A percentile compares a stretch with the other conserved stretches of the same genome.
Conservation (phyloP, 64 coral and sea anemone genomes). For the Hydrozoanthus tunicans region DNA sequence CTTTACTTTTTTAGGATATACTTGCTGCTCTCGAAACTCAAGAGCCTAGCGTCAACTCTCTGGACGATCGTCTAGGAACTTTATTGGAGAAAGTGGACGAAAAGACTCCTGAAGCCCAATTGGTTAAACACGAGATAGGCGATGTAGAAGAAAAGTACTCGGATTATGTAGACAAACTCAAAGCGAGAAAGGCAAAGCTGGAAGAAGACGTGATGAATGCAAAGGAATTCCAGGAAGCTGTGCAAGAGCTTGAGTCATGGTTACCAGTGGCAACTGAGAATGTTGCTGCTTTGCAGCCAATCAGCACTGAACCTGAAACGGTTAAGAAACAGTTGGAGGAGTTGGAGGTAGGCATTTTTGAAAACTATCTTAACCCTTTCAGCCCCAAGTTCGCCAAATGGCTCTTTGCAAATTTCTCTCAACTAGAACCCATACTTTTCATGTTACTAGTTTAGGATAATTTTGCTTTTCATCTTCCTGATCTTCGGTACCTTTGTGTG, state of each 20-base stretch:
- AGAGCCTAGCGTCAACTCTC: slow-evolving; percentile 59
- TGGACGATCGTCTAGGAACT: slow-evolving; percentile 68
- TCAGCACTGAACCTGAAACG: slow-evolving; percentile 92
- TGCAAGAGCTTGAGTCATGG: slow-evolving; percentile 86
- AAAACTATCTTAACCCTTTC: neutral
- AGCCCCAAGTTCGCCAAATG: too few species aligned
- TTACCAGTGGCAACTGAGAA: slow-evolving; percentile 77
- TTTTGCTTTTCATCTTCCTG: too few species aligned
- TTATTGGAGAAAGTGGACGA: slow-evolving; percentile 84
- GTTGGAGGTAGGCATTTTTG: slow-evolving; percentile 61
- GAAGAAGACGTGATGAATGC: slow-evolving; percentile 77
- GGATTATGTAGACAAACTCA: slow-evolving; percentile 75
- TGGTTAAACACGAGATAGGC: slow-evolving; percentile 69
- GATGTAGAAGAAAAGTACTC: slow-evolving; percentile 69
- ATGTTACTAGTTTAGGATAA: too few species aligned
- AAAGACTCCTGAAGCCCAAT: slow-evolving; percentile 66
- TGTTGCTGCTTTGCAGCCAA: slow-evolving; percentile 82
- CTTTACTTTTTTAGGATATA: slow-evolving; percentile 51
- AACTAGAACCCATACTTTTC: too few species aligned
- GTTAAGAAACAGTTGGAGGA: slow-evolving; percentile 89
- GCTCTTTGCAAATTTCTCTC: too few species aligned
- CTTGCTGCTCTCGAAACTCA: slow-evolving; percentile 70
- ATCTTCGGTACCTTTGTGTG: too few species aligned
- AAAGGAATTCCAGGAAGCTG: slow-evolving; percentile 73
- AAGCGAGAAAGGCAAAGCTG: slow-evolving; percentile 69